Percentiles rank a stretch among this genome's conserved stretches.
Evolutionary conservation across 2,797 vertebrate genomes (phyloP).

Genomic region (Monodelphis domestica): DNA sequence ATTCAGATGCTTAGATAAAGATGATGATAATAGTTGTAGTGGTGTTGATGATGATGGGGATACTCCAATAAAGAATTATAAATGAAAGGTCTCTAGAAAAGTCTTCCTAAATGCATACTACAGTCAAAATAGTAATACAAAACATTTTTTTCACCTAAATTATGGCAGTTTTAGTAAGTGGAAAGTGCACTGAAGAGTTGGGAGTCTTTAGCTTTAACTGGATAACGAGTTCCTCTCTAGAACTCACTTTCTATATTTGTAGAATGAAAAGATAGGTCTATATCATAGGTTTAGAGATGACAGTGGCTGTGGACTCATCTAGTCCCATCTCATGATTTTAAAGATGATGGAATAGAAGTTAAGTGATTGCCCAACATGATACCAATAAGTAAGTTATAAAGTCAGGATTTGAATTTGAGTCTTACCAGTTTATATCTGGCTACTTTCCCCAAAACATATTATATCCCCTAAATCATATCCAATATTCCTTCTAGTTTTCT

Average conservation of each 20-base stretch:
- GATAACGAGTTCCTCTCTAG: neutral
- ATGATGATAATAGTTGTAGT: neutral
- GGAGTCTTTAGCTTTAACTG: neutral
- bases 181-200: neutral
- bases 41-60: neutral
- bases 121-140: neutral
- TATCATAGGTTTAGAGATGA: no score
- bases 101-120: conserved; percentile 34
- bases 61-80: neutral
- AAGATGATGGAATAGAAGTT: neutral
- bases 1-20: neutral
- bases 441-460: neutral
- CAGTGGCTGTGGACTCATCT: neutral
- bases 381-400: neutral
- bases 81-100: neutral
- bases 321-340: neutral
- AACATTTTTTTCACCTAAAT: conserved; percentile 38
- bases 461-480: neutral
- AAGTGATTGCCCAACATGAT: neutral
- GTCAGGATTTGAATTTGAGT: neutral
- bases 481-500: neutral
- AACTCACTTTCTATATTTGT: neutral
- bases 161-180: conserved; percentile 1
- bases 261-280: neutral
- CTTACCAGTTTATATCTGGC: neutral